phyloP scores from a whole-genome alignment of 2,113 vertebrate species.

The Chamaetylas fuelleborni region DNA sequence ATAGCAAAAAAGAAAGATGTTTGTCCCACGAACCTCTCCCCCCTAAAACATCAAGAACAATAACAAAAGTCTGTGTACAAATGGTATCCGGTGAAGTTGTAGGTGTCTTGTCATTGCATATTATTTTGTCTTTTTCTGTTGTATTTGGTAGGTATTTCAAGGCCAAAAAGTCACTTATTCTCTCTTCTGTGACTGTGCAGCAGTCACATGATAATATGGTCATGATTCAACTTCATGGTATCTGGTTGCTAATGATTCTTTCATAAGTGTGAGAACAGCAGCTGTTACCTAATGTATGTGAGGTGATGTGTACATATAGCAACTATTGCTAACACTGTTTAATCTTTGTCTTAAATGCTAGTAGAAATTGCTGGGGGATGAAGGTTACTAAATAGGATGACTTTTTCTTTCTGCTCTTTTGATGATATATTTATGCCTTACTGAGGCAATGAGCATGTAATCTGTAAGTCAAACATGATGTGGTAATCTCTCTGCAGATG shows the following conservation, averaged over 20 bases:
- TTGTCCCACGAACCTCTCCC: neutral
- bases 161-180: neutral
- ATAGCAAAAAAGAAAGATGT: neutral
- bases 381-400: neutral
- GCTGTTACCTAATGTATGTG: neutral
- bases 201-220: neutral
- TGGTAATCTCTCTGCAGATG: neutral
- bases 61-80: neutral
- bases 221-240: neutral
- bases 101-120: neutral
- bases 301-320: neutral
- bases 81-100: neutral
- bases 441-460: neutral
- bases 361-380: neutral
- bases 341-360: neutral
- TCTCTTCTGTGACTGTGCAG: neutral
- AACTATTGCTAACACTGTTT: neutral
- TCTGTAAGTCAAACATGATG: fast-evolving
- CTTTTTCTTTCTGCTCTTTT: neutral
- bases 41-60: neutral
- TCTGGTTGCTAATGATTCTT: neutral
- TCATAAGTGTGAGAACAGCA: neutral
- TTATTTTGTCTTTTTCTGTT: neutral
- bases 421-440: neutral
- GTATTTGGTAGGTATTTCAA: neutral